Evolutionary conservation across 2,113 vertebrate species (phyloP).

Genomic region (Fregata magnificens): DNA sequence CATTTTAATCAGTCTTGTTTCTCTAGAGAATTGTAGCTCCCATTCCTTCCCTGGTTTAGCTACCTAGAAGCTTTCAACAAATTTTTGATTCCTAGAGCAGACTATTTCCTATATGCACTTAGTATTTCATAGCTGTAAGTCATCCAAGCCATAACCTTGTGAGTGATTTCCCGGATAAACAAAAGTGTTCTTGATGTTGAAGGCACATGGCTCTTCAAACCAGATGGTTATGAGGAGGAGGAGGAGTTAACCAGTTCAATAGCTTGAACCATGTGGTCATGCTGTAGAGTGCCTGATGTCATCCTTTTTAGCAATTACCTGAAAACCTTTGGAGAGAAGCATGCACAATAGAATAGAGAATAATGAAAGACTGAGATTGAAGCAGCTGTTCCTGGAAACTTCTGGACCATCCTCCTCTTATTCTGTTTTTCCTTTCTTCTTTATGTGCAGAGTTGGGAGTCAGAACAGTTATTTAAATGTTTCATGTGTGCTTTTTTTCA

Average conservation of each 20-base stretch:
- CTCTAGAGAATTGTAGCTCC: not conserved
- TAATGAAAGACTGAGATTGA: not conserved
- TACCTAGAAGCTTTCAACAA: not conserved
- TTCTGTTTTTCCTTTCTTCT: not conserved
- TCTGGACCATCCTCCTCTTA: not conserved
- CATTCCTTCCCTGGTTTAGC: not conserved
- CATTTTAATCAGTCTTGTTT: not conserved
- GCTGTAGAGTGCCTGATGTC: not conserved
- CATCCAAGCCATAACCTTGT: not conserved
- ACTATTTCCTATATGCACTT: not conserved
- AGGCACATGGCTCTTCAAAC: not conserved
- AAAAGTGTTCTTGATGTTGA: not conserved
- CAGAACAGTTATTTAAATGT: not conserved
- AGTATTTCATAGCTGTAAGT: not conserved
- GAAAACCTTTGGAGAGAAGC: not conserved
- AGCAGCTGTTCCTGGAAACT: not conserved
- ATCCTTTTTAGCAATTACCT: not conserved
- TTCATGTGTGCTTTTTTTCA: not conserved
- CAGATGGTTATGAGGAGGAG: not conserved
- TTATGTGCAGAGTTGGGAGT: not conserved
- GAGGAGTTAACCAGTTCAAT: not conserved
- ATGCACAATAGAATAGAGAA: not conserved
- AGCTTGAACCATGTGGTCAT: not conserved
- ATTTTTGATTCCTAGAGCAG: not conserved
- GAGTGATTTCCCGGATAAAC: not conserved